Conservation (phyloP, 2,888 invertebrate genomes). For the Dicyrtoma fusca region DNA sequence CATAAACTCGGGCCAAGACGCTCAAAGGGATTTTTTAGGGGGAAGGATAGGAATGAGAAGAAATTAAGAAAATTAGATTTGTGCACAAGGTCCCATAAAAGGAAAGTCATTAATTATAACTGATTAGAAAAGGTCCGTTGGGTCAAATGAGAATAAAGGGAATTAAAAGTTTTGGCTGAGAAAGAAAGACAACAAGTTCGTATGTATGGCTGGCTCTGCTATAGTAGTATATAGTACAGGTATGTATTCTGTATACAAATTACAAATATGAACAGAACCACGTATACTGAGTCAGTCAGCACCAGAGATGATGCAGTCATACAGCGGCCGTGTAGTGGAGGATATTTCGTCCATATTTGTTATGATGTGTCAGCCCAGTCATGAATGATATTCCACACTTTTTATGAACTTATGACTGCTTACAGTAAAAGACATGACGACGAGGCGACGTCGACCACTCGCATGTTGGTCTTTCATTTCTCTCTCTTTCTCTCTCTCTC, state of each 20-base stretch:
- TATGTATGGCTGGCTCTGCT: background rate
- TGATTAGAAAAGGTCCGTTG: constrained; percentile 41
- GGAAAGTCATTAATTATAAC: constrained; percentile 44
- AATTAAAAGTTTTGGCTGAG: constrained; percentile 21
- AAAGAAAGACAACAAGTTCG: background rate
- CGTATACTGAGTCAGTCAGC: too few relatives aligned
- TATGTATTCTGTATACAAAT: background rate
- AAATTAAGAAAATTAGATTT: constrained; percentile 36
- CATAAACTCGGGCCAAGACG: background rate
- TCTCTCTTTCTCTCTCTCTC: too few relatives aligned
- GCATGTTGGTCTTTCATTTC: too few relatives aligned
- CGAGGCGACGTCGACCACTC: too few relatives aligned
- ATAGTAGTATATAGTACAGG: background rate
- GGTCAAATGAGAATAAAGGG: constrained; percentile 16
- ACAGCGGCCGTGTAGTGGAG: too few relatives aligned
- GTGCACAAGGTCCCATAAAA: constrained; percentile 35
- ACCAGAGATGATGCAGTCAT: too few relatives aligned
- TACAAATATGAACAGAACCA: too few relatives aligned
- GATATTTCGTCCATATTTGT: too few relatives aligned
- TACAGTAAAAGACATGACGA: too few relatives aligned
- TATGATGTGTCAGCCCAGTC: too few relatives aligned
- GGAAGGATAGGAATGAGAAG: constrained; percentile 22
- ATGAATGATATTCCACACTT: too few relatives aligned
- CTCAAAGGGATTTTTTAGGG: constrained; percentile 8
- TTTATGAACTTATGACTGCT: too few relatives aligned